Base-by-base conservation (phyloP, 2,888 invertebrate genomes). In the Calameuta pallipes region DNA sequence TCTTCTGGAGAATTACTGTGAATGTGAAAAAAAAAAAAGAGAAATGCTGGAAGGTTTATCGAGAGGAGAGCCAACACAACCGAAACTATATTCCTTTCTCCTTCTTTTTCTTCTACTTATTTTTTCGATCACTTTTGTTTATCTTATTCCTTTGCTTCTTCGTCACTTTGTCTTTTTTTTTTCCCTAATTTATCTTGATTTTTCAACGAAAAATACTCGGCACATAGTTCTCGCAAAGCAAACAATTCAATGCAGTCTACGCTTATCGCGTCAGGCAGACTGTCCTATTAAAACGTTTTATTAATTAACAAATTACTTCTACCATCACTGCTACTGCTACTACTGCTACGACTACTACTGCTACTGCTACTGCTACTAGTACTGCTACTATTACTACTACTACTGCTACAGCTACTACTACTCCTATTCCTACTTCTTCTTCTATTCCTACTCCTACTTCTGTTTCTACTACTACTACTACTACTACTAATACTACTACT, bases 281-380 rank as follows among this genome's bases (percentile, higher is more conserved):
- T 90, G 90, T 90, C 89, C 87, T 85, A 87, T 87, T 83, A 84
- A 88, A 87, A 83, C 79, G 75, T 87, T 87, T 88, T 84, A 87
- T 86, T 85, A 86, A 88, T 87, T 83, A 84, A 83, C 84, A 83
- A 84, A 84, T 82, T 78, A 82, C 76, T 33, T 78, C 69, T 71
- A 79, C 69, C 56, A 81, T 41, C 78, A 78, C 76, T 81, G 79
- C 80, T 80, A 79, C 74, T 78, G 82, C 76, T 79, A 76, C 69
- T 75, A 41, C 41, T 9, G 9, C 31, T 15, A 37, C 37, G 13
- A 36, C 36, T 36, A 12, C 12, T 2, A 37, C 37, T 37, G 13
- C 78, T 82, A 81, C 75, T 74, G 80, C 34, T 83, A 84, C 83
- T 83, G 86, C 83, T 85, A 85, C 82, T 84, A 84, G 81, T 83